phyloP scores from a whole-genome alignment of 37 sponge, comb jelly and placozoan species.

The Chondrosia reniformis region DNA sequence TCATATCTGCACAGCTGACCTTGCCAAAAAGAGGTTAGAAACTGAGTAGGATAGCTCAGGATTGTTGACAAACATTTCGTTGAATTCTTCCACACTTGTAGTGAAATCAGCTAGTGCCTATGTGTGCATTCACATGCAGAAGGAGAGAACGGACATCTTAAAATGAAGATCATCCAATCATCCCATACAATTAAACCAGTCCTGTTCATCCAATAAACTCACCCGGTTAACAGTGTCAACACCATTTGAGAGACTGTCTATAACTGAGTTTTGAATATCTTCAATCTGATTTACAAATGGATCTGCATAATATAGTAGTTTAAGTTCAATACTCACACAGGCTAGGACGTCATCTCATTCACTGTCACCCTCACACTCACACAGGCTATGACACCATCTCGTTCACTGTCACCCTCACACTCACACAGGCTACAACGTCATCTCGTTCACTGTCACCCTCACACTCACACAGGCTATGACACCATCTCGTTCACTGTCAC shows the following conservation, averaged over 20 bases:
- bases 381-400: neutral
- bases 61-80: neutral
- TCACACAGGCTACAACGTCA: neutral
- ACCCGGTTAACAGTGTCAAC: too few species aligned
- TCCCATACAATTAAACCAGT: too few species aligned
- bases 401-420: slow-evolving; percentile 2
- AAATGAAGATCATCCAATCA: too few species aligned
- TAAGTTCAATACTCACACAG: neutral
- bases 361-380: slow-evolving; percentile 13
- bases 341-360: neutral
- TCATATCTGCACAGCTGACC: too few species aligned
- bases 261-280: neutral
- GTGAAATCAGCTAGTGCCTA: too few species aligned
- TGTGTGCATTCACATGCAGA: too few species aligned
- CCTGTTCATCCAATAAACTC: too few species aligned
- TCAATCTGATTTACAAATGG: neutral
- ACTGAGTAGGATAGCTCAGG: neutral
- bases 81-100: too few species aligned
- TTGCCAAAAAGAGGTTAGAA: neutral
- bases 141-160: too few species aligned
- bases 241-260: too few species aligned
- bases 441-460: neutral
- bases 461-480: neutral
- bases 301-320: neutral
- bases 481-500: neutral